Base-by-base conservation (phyloP, 2,888 invertebrate genomes). In the Catotricha subobsoleta region DNA sequence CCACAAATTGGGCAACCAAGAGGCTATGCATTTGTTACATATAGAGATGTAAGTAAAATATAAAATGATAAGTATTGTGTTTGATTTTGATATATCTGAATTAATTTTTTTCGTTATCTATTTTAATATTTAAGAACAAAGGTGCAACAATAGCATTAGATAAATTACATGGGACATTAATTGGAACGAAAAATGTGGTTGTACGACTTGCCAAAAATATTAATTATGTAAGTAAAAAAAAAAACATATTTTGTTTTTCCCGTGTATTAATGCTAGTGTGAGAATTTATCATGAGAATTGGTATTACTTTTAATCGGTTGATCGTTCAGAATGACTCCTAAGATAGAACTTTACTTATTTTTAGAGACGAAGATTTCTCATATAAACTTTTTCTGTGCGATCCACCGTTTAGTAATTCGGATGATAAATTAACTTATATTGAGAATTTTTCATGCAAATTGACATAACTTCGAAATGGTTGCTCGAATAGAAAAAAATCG, bases 1-100 rank as follows among this genome's bases (percentile, higher is more conserved):
- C 87, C 90, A 29, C 73, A 81, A 50, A 74, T 76, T 49, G 91
- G 91, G 40, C 84, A 84, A 59, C 87, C 92, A 1, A 69, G 90
- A 45, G 92, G 94, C 16, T 94, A 91, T 58, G 91, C 91, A 16
- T 94, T 94, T 62, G 86, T 90, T 40, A 90, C 90, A 0, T 92
- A 80, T 58, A 70, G 72, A 57, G 62, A 62, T 31, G 59, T 60
- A 44, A 51, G 51, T 42, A 23, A 36, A 15, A 21, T 25, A 21
- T 13, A 27, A 12, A 25, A 4, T 31, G 16, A 13, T 15, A 3
- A 5, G 16, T 16, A 9, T 31, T 31, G 13, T 16, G 4, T 23
- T 13, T 38, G 5, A n/a, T 39, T 20, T n/a, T 21, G 2, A 19
- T 41, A n/a, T 20, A 29, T 27, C 4, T 13, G 10, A 9, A 25